These are phyloP conservation scores for Lophius americanus DNA, from an alignment of 2,797 vertebrate species.

Conservation along the genomic window DNA sequence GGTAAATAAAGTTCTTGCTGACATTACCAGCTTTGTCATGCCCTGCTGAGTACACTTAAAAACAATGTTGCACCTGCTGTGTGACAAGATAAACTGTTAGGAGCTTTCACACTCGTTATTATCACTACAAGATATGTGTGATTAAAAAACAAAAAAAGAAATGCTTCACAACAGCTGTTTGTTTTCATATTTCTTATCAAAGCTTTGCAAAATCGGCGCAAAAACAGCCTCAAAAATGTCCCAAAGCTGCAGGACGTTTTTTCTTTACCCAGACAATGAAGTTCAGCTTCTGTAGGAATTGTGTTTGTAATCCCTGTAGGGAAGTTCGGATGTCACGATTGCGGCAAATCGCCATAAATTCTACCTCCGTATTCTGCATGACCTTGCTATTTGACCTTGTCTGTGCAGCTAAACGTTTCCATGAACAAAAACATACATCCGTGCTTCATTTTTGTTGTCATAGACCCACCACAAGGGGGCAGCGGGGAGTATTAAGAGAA, in stretches of 20 bases:
- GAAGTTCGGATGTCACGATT: too few species aligned
- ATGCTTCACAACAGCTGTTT: not conserved
- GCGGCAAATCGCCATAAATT: too few species aligned
- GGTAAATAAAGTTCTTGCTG: not conserved
- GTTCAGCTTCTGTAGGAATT: not conserved
- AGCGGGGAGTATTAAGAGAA: too few species aligned
- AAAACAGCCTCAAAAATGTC: not conserved
- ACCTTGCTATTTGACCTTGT: too few species aligned
- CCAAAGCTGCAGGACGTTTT: not conserved
- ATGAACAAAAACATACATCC: too few species aligned
- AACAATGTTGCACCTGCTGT: constrained; percentile 6
- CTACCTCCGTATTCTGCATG: too few species aligned
- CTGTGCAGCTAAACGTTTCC: too few species aligned
- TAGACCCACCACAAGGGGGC: too few species aligned
- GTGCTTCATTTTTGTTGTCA: too few species aligned
- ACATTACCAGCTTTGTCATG: not conserved
- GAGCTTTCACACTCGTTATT: not conserved
- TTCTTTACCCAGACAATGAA: not conserved
- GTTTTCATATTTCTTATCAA: not conserved
- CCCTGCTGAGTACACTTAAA: constrained; percentile 13
- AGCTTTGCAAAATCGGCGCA: not conserved
- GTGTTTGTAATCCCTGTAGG: too few species aligned
- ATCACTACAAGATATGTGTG: too few species aligned
- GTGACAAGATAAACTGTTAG: not conserved
- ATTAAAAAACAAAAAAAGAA: not conserved